Base-by-base conservation (phyloP, 1,140 invertebrate species). In the Drosophila obscura region DNA sequence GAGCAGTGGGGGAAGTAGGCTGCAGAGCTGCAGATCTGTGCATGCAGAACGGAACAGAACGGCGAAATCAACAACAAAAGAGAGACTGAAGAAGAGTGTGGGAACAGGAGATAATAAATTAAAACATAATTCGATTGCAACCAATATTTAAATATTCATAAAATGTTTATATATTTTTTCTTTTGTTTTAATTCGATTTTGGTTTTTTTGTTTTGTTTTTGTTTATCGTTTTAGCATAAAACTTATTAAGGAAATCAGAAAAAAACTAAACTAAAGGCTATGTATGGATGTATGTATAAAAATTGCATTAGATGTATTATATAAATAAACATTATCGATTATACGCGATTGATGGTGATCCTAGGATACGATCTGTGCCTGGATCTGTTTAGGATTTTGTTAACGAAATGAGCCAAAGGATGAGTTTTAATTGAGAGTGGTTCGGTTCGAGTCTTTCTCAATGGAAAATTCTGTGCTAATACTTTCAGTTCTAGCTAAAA, bases 181-280 rank as follows among this genome's bases (percentile, higher is more conserved):
- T 22, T 71, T 68, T 69, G n/a, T 72, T 77, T 41, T 46, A 6
- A 74, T 77, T 67, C 67, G 22, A 51, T 41, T 71, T 63, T 48
- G 22, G 55, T 41, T 71, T 63, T 48, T 75, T 41, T 64, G 50
- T 53, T 77, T 53, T 77, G 65, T 56, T 60, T 60, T 57, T 28
- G 49, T 73, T 24, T 71, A 60, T 11, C 24, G 28, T 64, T 63
- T 73, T 73, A 73, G 63, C 64, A 76, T 81, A 72, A 77, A 85
- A 73, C 73, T 80, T 89, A 89, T 89, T 84, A 88, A 89, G 84
- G 84, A 88, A 89, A 74, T 89, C 60, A 71, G 82, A 87, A 77
- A 71, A 77, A 62, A 48, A 48, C 79, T 67, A 77, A 67, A 63
- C 35, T 39, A 39, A 39, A 13, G 35, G 35, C 35, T 39, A 39